Percentiles rank a stretch among this genome's conserved stretches.
Conservation (phyloP, 2,113 vertebrate species). For the Porphyrio hochstetteri region DNA sequence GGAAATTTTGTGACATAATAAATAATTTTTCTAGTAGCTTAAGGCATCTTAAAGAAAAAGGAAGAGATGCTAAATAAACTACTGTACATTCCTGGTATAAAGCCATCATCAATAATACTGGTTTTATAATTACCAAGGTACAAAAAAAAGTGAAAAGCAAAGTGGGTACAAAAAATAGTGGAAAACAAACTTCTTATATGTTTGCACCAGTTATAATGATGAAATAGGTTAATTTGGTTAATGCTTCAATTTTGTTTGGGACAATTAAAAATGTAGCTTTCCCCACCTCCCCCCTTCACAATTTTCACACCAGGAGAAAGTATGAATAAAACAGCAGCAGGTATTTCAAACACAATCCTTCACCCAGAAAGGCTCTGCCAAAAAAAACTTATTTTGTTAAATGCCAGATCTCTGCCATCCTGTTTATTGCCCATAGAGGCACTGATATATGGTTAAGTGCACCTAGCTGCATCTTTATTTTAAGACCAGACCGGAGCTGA, state of each 20-base stretch:
- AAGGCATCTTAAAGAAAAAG: slow-evolving; percentile 20
- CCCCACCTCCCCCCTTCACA: background rate
- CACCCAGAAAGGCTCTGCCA: background rate
- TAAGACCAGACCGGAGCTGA: background rate
- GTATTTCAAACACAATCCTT: background rate
- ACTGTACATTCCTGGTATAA: background rate
- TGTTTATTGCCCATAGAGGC: background rate
- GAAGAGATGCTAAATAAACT: background rate
- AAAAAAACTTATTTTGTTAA: background rate
- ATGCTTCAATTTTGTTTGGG: background rate
- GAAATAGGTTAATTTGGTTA: background rate
- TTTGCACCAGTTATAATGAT: background rate
- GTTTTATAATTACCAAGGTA: background rate
- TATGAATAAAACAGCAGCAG: background rate
- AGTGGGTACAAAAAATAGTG: background rate
- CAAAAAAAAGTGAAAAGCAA: background rate
- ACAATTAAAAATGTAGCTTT: background rate
- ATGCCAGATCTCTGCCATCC: background rate
- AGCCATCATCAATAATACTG: slow-evolving; percentile 1
- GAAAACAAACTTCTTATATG: background rate
- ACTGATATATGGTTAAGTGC: background rate
- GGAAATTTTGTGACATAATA: slow-evolving; percentile 30
- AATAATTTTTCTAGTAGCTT: slow-evolving; percentile 22
- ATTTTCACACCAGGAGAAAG: background rate
- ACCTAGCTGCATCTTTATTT: background rate